Evolutionary conservation across 2,888 invertebrate species (phyloP), one percentile per base, ranked within the genome.

Genomic region (Epirrhoe tristata): DNA sequence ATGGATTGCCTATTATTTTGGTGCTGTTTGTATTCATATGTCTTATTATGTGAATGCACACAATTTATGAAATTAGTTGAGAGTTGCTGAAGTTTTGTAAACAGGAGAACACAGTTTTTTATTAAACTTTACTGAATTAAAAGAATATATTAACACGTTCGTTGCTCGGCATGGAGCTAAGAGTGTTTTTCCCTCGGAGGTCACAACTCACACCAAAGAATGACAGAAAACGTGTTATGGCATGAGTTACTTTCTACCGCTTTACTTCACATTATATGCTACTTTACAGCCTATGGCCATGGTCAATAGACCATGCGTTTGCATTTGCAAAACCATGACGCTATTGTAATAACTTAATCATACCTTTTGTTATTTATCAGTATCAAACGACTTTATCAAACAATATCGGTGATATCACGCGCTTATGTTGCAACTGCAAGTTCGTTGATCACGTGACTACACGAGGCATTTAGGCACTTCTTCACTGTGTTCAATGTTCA

Each of bases 1-100:
- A 71, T 69, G 67, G 67, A 65, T 64, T 74, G 57, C 59, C 34
- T 24, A 55, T 56, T 34, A 59, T 59, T 58, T 56, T 43, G 14
- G 24, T 4, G 52, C 46, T 58, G 52, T 67, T 62, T 58, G n/a
- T 55, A 66, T 58, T 62, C 61, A 51, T 50, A 36, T 55, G 55
- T 46, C 12, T 43, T 57, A 54, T 48, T 16, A 0, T 24, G 54
- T 17, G 24, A 57, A 55, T 12, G 55, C 39, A 12, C 14, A 10
- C 39, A 55, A 24, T 52, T 52, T 24, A 51, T 36, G 12, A 46
- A 57, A 57, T 48, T 34, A 10, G 12, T n/a, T 10, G 52, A 6
- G 6, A 24, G 51, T 4, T 16, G 48, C 48, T 48, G 5, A 14
- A 48, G 16, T 16, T 14, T 48, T 16, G 48, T 14, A 48, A 48